Evolutionary conservation across 2,797 vertebrate species (phyloP).

Genomic region (Rousettus madagascariensis): DNA sequence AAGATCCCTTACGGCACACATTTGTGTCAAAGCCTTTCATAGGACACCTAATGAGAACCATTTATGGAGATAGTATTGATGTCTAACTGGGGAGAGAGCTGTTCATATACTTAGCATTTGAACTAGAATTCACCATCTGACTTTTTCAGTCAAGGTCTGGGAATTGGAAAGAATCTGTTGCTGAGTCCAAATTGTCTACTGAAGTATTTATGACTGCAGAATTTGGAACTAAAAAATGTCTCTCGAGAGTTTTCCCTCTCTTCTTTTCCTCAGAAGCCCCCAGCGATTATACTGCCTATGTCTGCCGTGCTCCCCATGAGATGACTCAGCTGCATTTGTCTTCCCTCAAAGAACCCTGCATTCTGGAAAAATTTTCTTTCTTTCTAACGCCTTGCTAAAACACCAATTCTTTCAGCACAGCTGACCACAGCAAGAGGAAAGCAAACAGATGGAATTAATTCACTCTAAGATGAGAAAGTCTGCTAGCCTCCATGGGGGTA

Average conservation of each 20-base stretch:
- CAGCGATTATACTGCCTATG: background rate
- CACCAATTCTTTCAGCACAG: constrained; percentile 26
- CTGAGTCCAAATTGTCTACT: constrained; percentile 45
- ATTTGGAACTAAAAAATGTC: constrained; percentile 15
- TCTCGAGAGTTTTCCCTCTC: background rate
- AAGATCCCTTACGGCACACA: background rate
- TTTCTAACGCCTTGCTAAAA: background rate
- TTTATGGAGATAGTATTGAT: background rate
- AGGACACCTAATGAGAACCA: constrained; percentile 7
- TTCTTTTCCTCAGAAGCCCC: constrained; percentile 27
- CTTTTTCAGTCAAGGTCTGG: constrained; percentile 50
- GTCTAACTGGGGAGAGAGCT: background rate
- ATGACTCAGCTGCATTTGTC: constrained; percentile 34
- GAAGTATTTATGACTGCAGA: constrained; percentile 27
- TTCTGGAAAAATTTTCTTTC: constrained; percentile 26
- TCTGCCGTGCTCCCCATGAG: background rate
- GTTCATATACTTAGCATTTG: constrained; percentile 21
- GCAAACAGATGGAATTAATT: constrained; percentile 66
- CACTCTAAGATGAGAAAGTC: constrained; percentile 26
- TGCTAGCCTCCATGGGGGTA: constrained; percentile 31
- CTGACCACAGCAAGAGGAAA: constrained; percentile 66
- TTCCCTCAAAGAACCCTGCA: background rate
- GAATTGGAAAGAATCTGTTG: constrained; percentile 25
- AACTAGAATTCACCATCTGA: constrained; percentile 43
- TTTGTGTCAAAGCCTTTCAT: constrained; percentile 56